Conservation (phyloP, 2,113 vertebrate genomes). For the Natator depressus region DNA sequence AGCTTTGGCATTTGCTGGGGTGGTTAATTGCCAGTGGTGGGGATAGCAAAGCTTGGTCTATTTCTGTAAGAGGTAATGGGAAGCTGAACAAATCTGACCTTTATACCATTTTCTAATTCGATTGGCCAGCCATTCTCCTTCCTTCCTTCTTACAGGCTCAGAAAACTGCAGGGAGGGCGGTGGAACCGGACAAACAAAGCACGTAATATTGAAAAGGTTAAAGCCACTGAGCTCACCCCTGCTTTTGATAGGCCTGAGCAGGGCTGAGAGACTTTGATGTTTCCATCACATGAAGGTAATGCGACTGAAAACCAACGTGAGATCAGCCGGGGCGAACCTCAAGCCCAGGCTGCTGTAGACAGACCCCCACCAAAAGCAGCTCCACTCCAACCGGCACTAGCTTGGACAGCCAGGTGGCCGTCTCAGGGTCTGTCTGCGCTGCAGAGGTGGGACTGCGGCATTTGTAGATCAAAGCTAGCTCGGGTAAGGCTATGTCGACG, state of each 20-base stretch:
- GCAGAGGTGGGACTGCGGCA: not conserved
- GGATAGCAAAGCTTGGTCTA: not conserved
- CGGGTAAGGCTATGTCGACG: too few relatives aligned
- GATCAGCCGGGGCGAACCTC: not conserved
- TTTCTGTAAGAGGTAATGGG: not conserved
- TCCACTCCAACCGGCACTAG: not conserved
- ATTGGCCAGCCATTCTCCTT: accelerated
- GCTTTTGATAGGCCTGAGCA: not conserved
- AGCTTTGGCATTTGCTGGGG: accelerated
- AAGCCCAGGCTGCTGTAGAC: not conserved
- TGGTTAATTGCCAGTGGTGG: not conserved
- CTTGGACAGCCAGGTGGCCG: not conserved
- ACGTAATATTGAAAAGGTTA: accelerated
- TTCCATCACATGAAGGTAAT: too few relatives aligned
- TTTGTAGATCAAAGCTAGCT: too few relatives aligned
- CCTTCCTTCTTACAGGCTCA: accelerated
- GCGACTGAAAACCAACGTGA: not conserved
- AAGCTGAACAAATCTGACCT: not conserved
- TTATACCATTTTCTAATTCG: accelerated
- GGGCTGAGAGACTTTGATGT: too few relatives aligned
- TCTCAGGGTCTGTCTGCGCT: not conserved
- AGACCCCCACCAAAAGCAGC: not conserved
- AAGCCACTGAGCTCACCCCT: too few relatives aligned
- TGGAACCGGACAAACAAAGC: not conserved
- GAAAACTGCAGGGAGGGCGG: accelerated